Evolutionary conservation across 1,140 invertebrate species (phyloP).

Genomic region (Neuroterus valhalla): DNA sequence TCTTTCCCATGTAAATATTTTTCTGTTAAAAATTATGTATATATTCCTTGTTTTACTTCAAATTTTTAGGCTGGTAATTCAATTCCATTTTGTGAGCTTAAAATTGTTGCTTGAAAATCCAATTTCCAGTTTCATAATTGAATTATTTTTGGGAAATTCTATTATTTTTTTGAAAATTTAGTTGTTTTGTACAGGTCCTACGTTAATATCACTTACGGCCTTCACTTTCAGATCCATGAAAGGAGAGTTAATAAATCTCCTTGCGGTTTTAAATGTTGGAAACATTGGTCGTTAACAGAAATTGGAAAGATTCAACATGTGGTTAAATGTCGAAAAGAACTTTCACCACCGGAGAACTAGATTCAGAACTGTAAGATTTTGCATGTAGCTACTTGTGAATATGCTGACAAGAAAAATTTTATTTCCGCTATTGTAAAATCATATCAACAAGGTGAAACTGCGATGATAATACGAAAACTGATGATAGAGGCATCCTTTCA

Average conservation of each 20-base stretch:
- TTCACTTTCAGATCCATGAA: too few relatives aligned
- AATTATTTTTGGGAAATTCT: too few relatives aligned
- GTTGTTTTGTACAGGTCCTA: too few relatives aligned
- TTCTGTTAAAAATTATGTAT: too few relatives aligned
- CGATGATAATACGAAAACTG: neutral
- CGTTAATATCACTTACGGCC: too few relatives aligned
- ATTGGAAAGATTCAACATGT: neutral
- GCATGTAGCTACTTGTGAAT: neutral
- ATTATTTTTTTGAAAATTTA: too few relatives aligned
- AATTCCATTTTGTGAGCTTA: too few relatives aligned
- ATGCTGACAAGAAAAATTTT: neutral
- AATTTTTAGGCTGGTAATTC: too few relatives aligned
- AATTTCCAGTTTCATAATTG: too few relatives aligned
- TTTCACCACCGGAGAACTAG: slow-evolving; percentile 2
- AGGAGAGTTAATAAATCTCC: neutral
- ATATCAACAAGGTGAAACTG: neutral
- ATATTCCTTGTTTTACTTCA: too few relatives aligned
- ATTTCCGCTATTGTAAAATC: neutral
- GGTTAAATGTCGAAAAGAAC: slow-evolving; percentile 2
- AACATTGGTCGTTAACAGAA: neutral
- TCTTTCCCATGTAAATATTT: too few relatives aligned
- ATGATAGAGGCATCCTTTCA: slow-evolving; percentile 9
- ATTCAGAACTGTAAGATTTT: neutral
- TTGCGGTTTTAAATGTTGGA: neutral
- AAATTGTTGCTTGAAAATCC: too few relatives aligned